These are phyloP conservation scores for Sitta europaea DNA, from an alignment of 2,113 vertebrate species.

Conservation along the genomic window DNA sequence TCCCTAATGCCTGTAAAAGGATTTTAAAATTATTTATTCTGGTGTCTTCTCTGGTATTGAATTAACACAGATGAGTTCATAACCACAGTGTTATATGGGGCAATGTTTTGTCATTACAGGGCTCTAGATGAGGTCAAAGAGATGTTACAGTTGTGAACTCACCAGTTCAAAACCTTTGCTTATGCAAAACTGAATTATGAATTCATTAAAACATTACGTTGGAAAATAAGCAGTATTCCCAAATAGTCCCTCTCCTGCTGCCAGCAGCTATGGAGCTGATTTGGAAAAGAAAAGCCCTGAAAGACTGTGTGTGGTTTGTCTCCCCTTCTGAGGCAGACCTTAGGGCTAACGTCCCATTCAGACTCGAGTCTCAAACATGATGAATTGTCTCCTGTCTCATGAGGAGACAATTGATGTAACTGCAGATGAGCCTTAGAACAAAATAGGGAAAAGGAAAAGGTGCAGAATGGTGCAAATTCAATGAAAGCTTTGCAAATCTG, in stretches of 20 bases:
- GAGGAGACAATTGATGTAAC: neutral
- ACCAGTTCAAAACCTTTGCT: neutral
- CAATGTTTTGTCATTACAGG: neutral
- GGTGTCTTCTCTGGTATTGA: neutral
- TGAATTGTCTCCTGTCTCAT: no score
- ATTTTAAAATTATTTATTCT: neutral
- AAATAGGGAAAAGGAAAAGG: neutral
- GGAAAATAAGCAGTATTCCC: neutral
- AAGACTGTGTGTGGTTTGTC: rapidly evolving
- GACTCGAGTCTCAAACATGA: neutral
- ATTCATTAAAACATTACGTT: neutral
- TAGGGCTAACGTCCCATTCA: neutral
- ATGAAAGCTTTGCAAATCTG: neutral
- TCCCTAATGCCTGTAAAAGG: neutral
- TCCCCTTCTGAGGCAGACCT: neutral
- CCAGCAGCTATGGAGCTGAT: neutral
- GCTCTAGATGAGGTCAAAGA: neutral
- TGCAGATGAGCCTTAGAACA: neutral
- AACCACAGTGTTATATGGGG: neutral
- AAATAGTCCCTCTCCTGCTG: neutral
- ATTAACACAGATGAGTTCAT: neutral
- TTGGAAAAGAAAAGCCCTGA: neutral
- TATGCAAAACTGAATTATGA: neutral
- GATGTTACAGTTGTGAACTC: neutral
- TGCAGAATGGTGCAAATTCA: neutral